Evolutionary conservation across 2,113 vertebrate genomes (phyloP).

Genomic region (Ailuropoda melanoleuca): DNA sequence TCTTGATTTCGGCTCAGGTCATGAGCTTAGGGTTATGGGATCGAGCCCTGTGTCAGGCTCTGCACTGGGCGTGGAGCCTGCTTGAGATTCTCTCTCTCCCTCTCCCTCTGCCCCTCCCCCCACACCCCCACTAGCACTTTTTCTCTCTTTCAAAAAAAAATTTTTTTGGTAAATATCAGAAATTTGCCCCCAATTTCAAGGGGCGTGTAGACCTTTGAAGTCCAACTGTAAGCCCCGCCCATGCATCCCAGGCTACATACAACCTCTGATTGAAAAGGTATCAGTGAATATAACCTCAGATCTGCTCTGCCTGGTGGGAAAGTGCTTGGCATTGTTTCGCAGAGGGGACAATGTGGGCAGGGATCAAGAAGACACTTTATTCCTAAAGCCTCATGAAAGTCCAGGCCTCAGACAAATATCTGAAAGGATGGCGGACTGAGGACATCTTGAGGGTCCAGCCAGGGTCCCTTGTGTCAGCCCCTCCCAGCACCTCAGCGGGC

Average conservation of each 20-base stretch:
- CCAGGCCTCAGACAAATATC: neutral
- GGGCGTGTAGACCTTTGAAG: neutral
- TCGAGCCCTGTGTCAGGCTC: too few species aligned
- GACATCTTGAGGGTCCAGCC: neutral
- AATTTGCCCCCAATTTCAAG: neutral
- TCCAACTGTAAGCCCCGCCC: neutral
- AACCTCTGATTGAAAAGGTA: neutral
- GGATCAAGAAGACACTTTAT: neutral
- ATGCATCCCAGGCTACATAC: neutral
- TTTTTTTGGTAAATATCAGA: neutral
- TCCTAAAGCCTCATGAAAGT: neutral
- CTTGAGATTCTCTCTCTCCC: neutral
- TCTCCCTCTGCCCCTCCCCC: neutral
- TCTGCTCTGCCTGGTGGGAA: neutral
- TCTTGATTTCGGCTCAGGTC: neutral
- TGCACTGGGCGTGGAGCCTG: too few species aligned
- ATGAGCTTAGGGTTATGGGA: neutral
- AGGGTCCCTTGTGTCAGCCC: neutral
- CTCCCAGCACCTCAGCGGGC: neutral
- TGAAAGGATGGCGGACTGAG: neutral
- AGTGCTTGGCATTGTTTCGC: neutral
- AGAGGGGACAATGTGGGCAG: neutral
- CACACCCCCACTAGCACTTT: neutral
- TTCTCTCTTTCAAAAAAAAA: too few species aligned
- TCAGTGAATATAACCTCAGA: neutral